Base-by-base conservation (phyloP, 2,888 invertebrate genomes). In the Sinotaia quadrata region DNA sequence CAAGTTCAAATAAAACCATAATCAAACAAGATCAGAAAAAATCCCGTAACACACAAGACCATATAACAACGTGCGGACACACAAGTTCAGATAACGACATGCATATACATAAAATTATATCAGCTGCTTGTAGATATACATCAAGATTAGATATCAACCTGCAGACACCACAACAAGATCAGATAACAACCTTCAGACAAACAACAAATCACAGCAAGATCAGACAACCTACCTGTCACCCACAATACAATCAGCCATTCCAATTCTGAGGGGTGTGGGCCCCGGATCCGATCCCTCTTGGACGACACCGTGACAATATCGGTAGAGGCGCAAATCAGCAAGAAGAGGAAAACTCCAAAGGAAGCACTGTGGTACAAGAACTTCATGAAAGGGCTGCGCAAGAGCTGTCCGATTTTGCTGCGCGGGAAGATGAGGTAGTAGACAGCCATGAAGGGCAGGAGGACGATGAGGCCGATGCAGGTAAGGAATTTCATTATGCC, bases 351-450 rank as follows among this genome's bases (percentile, higher is more conserved):
- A 67, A 89, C 88, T 15, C 89, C 90, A 78, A 91, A 91, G n/a
- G 90, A 90, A 52, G 90, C 89, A 76, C 89, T 89, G 85, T 90
- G 91, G 81, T 91, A 91, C 71, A 91, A 87, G 79, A 91, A 91
- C 84, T 91, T 91, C 90, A 91, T 91, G 84, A 91, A 91, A 0
- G 91, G 91, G 47, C 89, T 89, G 10, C 90, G 85, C 4, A 91
- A 86, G 44, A 91, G 84, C 74, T 89, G 86, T 4, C 90, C 90
- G 31, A 90, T 83, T 65, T 87, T 83, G 59, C 89, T 89, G 56
- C 88, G 85, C 3, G 91, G 90, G 70, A 89, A 87, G 58, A 90
- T 83, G 62, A 90, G 81, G 72, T 91, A 91, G 82, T 89, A 89
- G 10, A 89, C 77, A 0, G 90, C 84, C 77, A 90, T 89, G 61